Base-by-base conservation (phyloP, 2,113 vertebrate genomes). In the Poeciliopsis turrubarensis region DNA sequence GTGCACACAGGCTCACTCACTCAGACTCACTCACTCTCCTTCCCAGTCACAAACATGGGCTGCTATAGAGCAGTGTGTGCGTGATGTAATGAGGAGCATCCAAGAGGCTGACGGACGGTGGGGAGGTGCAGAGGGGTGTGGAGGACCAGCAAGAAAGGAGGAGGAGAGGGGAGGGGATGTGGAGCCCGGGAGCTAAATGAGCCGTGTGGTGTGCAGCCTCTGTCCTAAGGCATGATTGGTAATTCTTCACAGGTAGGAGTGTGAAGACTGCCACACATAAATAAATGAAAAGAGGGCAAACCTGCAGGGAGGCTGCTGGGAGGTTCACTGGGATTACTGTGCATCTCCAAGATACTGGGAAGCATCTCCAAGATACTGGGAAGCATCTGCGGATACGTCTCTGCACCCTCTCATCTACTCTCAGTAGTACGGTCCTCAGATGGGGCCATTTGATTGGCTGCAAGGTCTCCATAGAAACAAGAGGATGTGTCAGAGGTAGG, bases 401-500 rank as follows among this genome's bases (percentile, higher is more conserved):
- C 76, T 85, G 72, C 90, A 87, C 93, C 92, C 92, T 93, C 90
- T 86, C 65, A 70, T 87, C 84, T 78, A 70, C 80, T 72, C 75
- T 54, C 37, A 72, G 87, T 94, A 93, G 94, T 95, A 92, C 88
- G 25, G 91, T 90, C 94, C 90, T 85, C 80, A 82, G 76, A 76
- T 11, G 51, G 68, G 75, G 84, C 84, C 81, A 76, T 81, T 68
- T 3, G 79, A 95, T 95, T 95, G 94, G 94, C 85, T 92, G 87
- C 79, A 87, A 89, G 91, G 93, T 95, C 87, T 93, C 94, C 93
- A 94, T 95, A 84, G 94, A 95, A 95, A 95, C 94, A 93, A 89
- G 91, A 94, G 92, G 93, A 93, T 93, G 94, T 94, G 91, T 93
- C 92, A 92, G 91, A 90, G 89, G 89, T 92, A 93, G 85, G 83